phyloP scores from a whole-genome alignment of 2,113 vertebrate species.

The Euleptes europaea region DNA sequence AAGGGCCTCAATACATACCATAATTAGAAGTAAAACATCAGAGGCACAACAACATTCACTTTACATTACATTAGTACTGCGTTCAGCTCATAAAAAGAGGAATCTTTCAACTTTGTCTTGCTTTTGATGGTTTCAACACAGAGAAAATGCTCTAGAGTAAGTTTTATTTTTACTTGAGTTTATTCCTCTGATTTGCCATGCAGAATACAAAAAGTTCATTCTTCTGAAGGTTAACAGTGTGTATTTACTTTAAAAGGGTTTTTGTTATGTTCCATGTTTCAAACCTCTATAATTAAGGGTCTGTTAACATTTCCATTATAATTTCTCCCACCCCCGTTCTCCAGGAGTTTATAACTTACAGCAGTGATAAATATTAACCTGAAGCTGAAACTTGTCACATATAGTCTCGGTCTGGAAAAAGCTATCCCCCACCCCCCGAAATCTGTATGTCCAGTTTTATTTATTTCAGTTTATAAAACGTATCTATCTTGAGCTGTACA shows the following conservation, averaged over 20 bases:
- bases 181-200: constrained; percentile 28
- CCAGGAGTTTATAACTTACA: constrained; percentile 28
- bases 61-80: constrained; percentile 40
- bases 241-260: constrained; percentile 15
- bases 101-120: constrained; percentile 47
- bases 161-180: constrained; percentile 14
- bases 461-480: constrained; percentile 2
- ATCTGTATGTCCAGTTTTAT: not conserved
- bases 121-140: not conserved
- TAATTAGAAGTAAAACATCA: constrained; percentile 35
- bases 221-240: not conserved
- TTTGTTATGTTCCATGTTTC: not conserved
- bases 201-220: constrained; percentile 36
- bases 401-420: constrained; percentile 1
- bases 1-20: constrained; percentile 37
- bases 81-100: constrained; percentile 19
- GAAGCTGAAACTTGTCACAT: constrained; percentile 19
- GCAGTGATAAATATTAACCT: constrained; percentile 20
- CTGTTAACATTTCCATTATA: constrained; percentile 27
- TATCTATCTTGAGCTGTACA: not conserved
- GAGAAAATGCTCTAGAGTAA: constrained; percentile 29
- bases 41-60: constrained; percentile 9
- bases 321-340: constrained; percentile 16
- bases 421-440: constrained; percentile 5
- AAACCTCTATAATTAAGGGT: constrained; percentile 28